Percentiles rank a stretch among this genome's conserved stretches.
These are phyloP conservation scores for Leptinotarsa tumamoca DNA, from an alignment of 2,888 invertebrate species.

Conservation along the genomic window DNA sequence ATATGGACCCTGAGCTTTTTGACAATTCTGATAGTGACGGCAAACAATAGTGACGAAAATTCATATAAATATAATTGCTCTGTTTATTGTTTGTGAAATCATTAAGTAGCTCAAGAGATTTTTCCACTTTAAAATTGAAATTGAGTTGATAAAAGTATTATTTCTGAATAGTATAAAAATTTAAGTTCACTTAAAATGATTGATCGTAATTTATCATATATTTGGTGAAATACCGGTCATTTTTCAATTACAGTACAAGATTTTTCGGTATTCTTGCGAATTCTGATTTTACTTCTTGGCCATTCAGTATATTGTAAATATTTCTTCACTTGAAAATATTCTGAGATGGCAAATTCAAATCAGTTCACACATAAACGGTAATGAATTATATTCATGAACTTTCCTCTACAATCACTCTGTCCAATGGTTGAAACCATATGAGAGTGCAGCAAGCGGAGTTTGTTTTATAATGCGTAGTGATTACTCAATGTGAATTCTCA, in stretches of 20 bases:
- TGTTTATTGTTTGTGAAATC: conserved; percentile 32
- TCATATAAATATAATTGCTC: conserved; percentile 26
- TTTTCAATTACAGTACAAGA: conserved; percentile 22
- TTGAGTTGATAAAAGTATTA: neutral
- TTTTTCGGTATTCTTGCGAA: conserved; percentile 3
- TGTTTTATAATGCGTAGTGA: too few relatives aligned
- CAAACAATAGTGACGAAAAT: conserved; percentile 30
- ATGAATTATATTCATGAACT: too few relatives aligned
- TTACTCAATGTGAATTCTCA: too few relatives aligned
- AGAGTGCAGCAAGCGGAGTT: too few relatives aligned
- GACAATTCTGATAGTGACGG: neutral
- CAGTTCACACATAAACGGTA: too few relatives aligned
- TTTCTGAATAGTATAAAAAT: neutral
- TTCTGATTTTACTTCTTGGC: neutral
- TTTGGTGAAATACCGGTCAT: conserved; percentile 29
- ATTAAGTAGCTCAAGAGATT: conserved; percentile 7
- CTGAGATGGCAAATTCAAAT: conserved; percentile 1
- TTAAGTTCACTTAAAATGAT: too few relatives aligned
- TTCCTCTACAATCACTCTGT: too few relatives aligned
- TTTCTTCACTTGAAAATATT: conserved; percentile 3
- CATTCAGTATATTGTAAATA: too few relatives aligned
- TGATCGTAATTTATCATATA: conserved; percentile 10
- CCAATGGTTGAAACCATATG: too few relatives aligned
- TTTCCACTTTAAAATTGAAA: neutral
- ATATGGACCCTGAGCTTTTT: too few relatives aligned